Conservation (phyloP, 2,797 vertebrate species). For the Danio tinwini region DNA sequence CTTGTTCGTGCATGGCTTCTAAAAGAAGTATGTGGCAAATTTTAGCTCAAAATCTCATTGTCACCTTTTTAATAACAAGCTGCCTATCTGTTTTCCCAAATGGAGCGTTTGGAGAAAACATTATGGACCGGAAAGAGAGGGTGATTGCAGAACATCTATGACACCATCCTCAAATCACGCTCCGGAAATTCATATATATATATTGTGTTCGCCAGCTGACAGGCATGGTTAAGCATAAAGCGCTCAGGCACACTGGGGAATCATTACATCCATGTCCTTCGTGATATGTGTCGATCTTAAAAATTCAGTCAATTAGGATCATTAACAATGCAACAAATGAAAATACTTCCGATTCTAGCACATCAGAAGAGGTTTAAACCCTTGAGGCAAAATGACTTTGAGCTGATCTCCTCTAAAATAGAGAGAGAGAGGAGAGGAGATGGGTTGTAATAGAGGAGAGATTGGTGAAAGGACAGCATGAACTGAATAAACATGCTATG, state of each 20-base stretch:
- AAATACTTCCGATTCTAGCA: constrained; percentile 25
- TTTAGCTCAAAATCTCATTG: constrained; percentile 82
- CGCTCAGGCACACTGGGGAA: constrained; percentile 53
- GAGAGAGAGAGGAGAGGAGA: constrained; percentile 18
- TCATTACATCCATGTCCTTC: constrained; percentile 26
- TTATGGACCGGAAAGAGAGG: constrained; percentile 52
- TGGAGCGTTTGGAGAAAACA: constrained; percentile 64
- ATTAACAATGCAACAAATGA: constrained; percentile 42
- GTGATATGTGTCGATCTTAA: constrained; percentile 12
- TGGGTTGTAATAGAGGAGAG: constrained; percentile 43
- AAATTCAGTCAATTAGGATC: constrained; percentile 26
- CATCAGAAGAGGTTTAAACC: constrained; percentile 42
- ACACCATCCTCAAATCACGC: constrained; percentile 57
- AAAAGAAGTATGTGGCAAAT: constrained; percentile 70
- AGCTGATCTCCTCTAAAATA: constrained; percentile 29
- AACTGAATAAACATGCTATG: constrained; percentile 60
- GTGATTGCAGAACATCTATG: constrained; percentile 48
- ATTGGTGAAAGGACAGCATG: constrained; percentile 37
- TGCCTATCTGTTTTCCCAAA: constrained; percentile 72
- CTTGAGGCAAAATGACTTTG: constrained; percentile 49
- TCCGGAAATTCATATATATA: constrained; percentile 74
- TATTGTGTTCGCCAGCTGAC: constrained; percentile 64
- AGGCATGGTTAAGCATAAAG: constrained; percentile 70
- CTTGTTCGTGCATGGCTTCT: constrained; percentile 63
- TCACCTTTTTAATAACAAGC: constrained; percentile 86